Base-by-base conservation (phyloP, 2,113 vertebrate species). In the Ctenomys sociabilis region DNA sequence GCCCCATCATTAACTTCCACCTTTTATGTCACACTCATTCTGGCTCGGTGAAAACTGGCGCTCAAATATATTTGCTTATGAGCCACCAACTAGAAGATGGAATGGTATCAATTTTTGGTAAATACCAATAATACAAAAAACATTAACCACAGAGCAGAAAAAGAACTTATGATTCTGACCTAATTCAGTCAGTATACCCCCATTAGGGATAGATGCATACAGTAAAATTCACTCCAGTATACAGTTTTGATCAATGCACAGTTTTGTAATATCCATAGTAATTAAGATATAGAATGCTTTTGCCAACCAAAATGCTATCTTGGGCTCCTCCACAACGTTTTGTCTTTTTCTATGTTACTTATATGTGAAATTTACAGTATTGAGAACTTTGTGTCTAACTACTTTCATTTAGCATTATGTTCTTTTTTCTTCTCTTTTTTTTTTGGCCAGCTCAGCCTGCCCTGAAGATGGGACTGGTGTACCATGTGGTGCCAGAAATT, bases 1-100 rank as follows among this genome's bases (percentile, higher is more conserved):
- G 64, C n/a, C 26, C 30, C 73, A 54, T 2, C 35, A 63, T 28
- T 86, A 64, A 94, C 54, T 81, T 89, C 63, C 3, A 81, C 40
- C 32, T 72, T 88, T 84, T 94, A 78, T 85, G 21, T 85, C 70
- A 91, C 93, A 88, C 12, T 85, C n/a, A 37, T 3, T 80, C n/a
- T 77, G 30, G 66, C 35, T 86, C 81, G 57, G 21, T 21, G 3
- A 49, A 21, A 92, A 92, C 57, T 73, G 10, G 52, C 28, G 82
- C 30, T 80, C 54, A 30, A 9, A 32, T 52, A 35, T 24, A 78
- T 78, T 14, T 93, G 49, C 5, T 95, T 81, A 86, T 75, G 64
- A 75, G 85, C 45, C 49, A 80, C 64, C 24, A 64, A 66, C 7
- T 85, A 49, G 63, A 72, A 81, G 64, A 81, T 5, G 40, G 40